Base-by-base conservation (phyloP, 2,797 vertebrate species). In the Capromys pilorides region DNA sequence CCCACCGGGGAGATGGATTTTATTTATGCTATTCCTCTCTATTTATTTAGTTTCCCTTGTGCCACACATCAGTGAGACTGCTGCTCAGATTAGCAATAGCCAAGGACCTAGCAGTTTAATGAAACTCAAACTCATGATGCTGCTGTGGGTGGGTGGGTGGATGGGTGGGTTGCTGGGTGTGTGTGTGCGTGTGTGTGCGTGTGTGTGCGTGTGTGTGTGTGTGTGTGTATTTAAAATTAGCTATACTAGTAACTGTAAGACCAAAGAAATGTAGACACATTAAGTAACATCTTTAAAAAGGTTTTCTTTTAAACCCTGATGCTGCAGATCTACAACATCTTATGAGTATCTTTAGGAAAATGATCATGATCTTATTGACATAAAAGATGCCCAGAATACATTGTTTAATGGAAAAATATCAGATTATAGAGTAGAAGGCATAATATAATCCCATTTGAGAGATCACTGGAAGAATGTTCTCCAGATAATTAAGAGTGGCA, bases 161-260 rank as follows among this genome's bases (percentile, higher is more conserved):
- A n/a, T n/a, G n/a, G n/a, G n/a, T n/a, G n/a, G n/a, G n/a, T n/a
- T n/a, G n/a, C n/a, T n/a, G n/a, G n/a, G n/a, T 4, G 45, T 45
- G 45, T 45, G 45, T 45, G 45, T 45, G 45, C 8, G 45, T 45
- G 45, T 45, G 45, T 45, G 45, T 45, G 45, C 8, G 45, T 45
- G 45, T 45, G 45, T 45, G 45, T 45, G 45, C 8, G 94, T n/a
- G 85, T 45, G 92, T 28, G 95, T 57, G 69, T 41, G 59, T 16
- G 16, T 64, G 59, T 16, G 16, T 59, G 59, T 78, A 89, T 93
- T 82, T 39, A 39, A 88, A 94, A 94, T 95, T 81, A 95, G 86
- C 80, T 93, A 94, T 61, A 81, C 86, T 67, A 84, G n/a, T 91
- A 93, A 82, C 85, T 92, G 92, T 86, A 96, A 96, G 33, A 92